A percentile compares a stretch with the other conserved stretches of the same genome.
Conservation (phyloP, 2,113 vertebrate genomes). For the Cinclus cinclus region DNA sequence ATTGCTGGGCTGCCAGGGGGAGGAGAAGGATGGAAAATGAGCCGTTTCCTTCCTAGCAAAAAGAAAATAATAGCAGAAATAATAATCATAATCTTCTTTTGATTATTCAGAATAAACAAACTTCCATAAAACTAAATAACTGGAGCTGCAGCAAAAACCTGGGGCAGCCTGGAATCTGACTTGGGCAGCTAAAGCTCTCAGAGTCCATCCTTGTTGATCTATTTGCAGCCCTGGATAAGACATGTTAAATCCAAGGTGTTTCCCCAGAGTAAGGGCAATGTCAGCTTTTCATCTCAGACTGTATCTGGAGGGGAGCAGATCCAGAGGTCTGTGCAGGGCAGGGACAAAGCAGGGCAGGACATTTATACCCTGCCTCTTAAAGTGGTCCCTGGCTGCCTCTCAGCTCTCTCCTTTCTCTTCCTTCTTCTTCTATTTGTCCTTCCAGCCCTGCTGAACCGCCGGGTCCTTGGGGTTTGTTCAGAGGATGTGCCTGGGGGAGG, state of each 20-base stretch:
- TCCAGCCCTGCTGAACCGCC: not conserved
- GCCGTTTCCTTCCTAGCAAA: not conserved
- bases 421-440: not conserved
- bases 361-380: not conserved
- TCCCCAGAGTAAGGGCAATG: not conserved
- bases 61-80: not conserved
- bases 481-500: not conserved
- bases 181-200: not conserved
- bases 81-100: not conserved
- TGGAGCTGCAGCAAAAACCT: not conserved
- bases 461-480: not conserved
- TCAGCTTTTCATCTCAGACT: not conserved
- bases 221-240: not conserved
- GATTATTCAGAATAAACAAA: not conserved
- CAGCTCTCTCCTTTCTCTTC: not conserved
- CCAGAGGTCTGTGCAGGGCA: not conserved
- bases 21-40: not conserved
- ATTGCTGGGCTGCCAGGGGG: not conserved
- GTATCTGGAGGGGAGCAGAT: not conserved
- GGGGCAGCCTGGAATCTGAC: not conserved
- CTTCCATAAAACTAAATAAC: slow-evolving; percentile 30
- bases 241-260: not conserved
- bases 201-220: not conserved
- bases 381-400: not conserved
- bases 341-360: not conserved